Conservation (phyloP, 2,888 invertebrate genomes). For the Ferrisia virgata region DNA sequence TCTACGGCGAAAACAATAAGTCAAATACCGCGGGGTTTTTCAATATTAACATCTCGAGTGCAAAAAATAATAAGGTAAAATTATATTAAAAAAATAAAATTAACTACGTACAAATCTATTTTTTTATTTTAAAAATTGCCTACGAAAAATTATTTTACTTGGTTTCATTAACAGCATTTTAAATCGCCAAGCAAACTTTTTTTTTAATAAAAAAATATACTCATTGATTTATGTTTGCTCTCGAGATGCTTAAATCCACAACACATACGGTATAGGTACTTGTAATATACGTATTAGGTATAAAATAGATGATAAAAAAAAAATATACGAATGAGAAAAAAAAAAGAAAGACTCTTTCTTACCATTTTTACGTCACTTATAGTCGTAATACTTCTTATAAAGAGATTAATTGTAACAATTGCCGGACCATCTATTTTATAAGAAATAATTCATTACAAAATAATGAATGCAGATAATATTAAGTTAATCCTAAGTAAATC, state of each 20-base stretch:
- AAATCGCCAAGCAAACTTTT: not conserved
- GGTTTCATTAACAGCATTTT: not conserved
- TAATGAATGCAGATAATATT: not conserved
- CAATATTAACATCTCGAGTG: not conserved
- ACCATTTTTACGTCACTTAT: constrained; percentile 99
- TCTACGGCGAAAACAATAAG: not conserved
- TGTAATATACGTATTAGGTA: no score
- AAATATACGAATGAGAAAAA: not conserved
- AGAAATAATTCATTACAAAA: constrained; percentile 5
- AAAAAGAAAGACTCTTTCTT: constrained; percentile 59
- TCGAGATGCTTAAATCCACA: not conserved
- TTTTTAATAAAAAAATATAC: not conserved
- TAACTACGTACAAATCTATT: no score
- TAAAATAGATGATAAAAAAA: constrained; percentile 34
- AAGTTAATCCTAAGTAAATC: not conserved
- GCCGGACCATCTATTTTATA: constrained; percentile 80
- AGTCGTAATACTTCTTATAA: constrained; percentile 95
- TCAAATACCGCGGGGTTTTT: not conserved
- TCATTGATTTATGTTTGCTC: not conserved
- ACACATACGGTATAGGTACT: not conserved
- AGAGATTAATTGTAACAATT: constrained; percentile 95
- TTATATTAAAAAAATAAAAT: not conserved
- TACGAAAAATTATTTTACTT: not conserved
- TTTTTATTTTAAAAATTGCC: no score
- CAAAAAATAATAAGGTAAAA: not conserved